These are phyloP conservation scores for Paratrypauchen microcephalus DNA, from an alignment of 2,797 vertebrate genomes.

Conservation along the genomic window DNA sequence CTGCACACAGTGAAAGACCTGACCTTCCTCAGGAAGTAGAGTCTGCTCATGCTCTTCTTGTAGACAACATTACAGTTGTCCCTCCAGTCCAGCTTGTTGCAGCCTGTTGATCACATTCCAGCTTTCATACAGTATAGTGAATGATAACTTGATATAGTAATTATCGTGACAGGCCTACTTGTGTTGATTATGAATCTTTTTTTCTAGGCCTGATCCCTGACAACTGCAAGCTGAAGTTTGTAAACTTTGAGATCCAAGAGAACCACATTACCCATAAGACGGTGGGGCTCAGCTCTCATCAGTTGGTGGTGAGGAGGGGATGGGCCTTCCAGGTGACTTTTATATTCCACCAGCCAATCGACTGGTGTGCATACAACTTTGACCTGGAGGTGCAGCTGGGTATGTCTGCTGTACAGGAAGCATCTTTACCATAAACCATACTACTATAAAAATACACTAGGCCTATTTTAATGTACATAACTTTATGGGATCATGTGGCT, in stretches of 20 bases:
- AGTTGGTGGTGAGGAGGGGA: constrained; percentile 68
- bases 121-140: too few relatives aligned
- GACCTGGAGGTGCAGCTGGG: constrained; percentile 55
- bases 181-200: neutral
- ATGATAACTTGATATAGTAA: too few relatives aligned
- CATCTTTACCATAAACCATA: neutral
- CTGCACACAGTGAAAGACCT: too few relatives aligned
- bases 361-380: constrained; percentile 27
- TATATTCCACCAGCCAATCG: constrained; percentile 35
- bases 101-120: too few relatives aligned
- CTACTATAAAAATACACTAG: too few relatives aligned
- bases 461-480: too few relatives aligned
- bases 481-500: too few relatives aligned
- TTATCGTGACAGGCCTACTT: neutral
- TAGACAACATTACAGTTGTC: too few relatives aligned
- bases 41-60: too few relatives aligned
- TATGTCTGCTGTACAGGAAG: constrained; percentile 16
- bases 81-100: too few relatives aligned
- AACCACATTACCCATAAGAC: constrained; percentile 65
- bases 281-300: constrained; percentile 45
- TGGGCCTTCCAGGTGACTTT: constrained; percentile 63
- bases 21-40: too few relatives aligned
- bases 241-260: constrained; percentile 51
- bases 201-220: neutral
- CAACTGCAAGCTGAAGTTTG: constrained; percentile 37